These are phyloP conservation scores for Carduelis carduelis DNA, from an alignment of 2,797 vertebrate species.

Conservation along the genomic window DNA sequence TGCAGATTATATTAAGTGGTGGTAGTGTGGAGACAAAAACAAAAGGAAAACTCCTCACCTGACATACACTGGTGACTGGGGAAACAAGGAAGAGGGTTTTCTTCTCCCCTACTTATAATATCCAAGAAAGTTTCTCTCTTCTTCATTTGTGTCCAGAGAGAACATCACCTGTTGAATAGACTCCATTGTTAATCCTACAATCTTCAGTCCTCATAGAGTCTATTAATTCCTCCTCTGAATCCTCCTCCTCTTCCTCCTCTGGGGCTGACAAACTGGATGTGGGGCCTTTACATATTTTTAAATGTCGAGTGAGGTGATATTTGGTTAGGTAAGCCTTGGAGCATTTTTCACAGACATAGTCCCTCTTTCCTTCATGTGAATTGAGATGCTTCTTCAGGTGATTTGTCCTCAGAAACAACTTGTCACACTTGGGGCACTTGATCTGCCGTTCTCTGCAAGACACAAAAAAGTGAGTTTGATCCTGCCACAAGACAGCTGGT, in stretches of 20 bases:
- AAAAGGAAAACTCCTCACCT: not conserved
- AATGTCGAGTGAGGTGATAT: conserved; percentile 96
- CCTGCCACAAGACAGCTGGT: not conserved
- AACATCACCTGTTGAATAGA: conserved; percentile 62
- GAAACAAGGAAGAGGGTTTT: not conserved
- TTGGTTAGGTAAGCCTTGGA: conserved; percentile 97
- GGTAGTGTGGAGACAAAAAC: not conserved
- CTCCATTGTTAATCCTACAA: conserved; percentile 60
- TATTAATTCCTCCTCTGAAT: conserved; percentile 76
- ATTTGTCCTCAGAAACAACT: conserved; percentile 93
- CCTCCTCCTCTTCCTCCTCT: conserved; percentile 79
- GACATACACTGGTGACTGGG: not conserved
- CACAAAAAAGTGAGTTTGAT: not conserved
- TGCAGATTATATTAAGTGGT: not conserved
- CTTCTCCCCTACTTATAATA: not conserved
- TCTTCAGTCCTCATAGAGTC: conserved; percentile 68
- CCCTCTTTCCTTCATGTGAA: conserved; percentile 93
- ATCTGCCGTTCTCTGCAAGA: conserved; percentile 87
- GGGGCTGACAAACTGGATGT: conserved; percentile 74
- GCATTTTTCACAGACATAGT: conserved; percentile 98
- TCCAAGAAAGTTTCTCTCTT: not conserved
- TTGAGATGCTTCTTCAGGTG: conserved; percentile 98
- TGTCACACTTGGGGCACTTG: conserved; percentile 96
- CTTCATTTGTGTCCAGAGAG: conserved; percentile 67
- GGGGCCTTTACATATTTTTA: conserved; percentile 97